Evolutionary conservation across 1,140 invertebrate species (phyloP).

Genomic region (Drosophila biarmipes): DNA sequence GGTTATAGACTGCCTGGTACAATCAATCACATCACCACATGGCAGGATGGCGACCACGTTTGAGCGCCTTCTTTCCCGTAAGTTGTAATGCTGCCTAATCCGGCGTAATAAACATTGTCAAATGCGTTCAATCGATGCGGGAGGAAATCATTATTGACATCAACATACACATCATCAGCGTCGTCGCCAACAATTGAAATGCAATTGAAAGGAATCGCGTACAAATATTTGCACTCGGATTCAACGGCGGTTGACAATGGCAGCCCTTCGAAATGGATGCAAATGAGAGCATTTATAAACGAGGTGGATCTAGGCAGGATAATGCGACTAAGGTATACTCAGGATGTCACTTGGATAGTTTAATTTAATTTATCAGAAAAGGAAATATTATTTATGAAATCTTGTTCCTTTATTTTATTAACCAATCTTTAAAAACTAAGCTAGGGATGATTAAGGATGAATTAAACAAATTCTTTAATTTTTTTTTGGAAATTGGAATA

Average conservation of each 20-base stretch:
- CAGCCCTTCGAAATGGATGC: constrained; percentile 23
- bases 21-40: constrained; percentile 73
- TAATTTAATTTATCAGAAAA: no score
- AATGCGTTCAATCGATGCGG: constrained; percentile 62
- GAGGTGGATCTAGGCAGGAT: background rate
- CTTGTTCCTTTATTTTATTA: no score
- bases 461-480: no score
- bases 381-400: no score
- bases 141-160: constrained; percentile 50
- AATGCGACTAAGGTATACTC: background rate
- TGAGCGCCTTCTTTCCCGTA: constrained; percentile 24
- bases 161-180: constrained; percentile 34
- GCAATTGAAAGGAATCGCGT: constrained; percentile 77
- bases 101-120: constrained; percentile 80
- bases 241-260: constrained; percentile 52
- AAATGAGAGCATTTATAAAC: constrained; percentile 20
- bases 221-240: constrained; percentile 76
- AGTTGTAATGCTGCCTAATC: constrained; percentile 81
- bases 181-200: constrained; percentile 67
- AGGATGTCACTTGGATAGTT: no score
- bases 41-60: constrained; percentile 38
- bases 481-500: no score
- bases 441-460: no score
- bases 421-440: no score
- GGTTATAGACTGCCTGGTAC: constrained; percentile 9